phyloP scores from a whole-genome alignment of 1,140 invertebrate genomes.

The Trachymyrmex septentrionalis region DNA sequence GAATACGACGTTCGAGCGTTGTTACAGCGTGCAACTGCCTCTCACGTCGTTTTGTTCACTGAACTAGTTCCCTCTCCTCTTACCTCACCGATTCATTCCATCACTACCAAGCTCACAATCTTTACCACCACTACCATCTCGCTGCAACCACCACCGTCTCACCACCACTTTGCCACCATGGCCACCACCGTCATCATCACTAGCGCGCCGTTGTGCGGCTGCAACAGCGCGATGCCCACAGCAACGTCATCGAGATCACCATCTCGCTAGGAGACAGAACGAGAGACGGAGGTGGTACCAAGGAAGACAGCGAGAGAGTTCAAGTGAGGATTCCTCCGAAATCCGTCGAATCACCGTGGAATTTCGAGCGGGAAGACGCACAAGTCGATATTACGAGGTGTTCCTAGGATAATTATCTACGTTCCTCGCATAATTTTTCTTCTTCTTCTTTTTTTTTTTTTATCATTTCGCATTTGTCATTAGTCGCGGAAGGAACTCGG shows the following conservation, averaged over 20 bases:
- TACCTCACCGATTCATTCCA: slow-evolving; percentile 69
- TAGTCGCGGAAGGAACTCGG: background rate
- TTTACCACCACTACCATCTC: slow-evolving; percentile 51
- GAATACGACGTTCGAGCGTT: slow-evolving; percentile 64
- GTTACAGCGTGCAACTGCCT: slow-evolving; percentile 78
- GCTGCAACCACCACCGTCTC: background rate
- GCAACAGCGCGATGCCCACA: slow-evolving; percentile 46
- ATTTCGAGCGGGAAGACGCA: slow-evolving; percentile 17
- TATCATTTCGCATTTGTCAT: background rate
- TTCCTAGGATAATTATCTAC: slow-evolving; percentile 27
- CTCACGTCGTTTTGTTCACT: slow-evolving; percentile 81
- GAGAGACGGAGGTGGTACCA: background rate
- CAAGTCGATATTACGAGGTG: background rate
- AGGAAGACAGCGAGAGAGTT: slow-evolving; percentile 19
- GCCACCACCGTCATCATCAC: background rate
- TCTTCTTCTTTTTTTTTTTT: background rate
- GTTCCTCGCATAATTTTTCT: background rate
- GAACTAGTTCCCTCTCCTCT: slow-evolving; percentile 81
- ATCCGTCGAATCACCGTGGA: slow-evolving; percentile 52
- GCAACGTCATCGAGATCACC: slow-evolving; percentile 70
- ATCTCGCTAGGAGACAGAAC: slow-evolving; percentile 56
- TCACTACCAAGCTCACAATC: slow-evolving; percentile 63
- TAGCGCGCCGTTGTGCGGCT: slow-evolving; percentile 11
- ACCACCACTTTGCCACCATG: slow-evolving; percentile 4
- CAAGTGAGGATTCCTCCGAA: slow-evolving; percentile 59